These are phyloP conservation scores for Pelecanus crispus DNA, from an alignment of 2,113 vertebrate species.

Conservation along the genomic window DNA sequence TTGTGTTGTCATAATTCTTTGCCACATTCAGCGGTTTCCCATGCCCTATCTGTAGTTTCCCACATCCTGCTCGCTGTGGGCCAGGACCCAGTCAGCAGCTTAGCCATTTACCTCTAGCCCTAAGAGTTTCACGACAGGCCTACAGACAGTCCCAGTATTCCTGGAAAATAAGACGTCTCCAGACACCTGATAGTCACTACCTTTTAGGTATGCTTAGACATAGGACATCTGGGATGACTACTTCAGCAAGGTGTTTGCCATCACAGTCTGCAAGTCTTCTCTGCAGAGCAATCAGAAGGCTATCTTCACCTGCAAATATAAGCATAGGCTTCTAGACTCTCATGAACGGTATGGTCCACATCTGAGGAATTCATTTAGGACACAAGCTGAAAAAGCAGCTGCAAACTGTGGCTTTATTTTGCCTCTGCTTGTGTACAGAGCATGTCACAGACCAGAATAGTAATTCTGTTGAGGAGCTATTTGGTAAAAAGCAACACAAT, in stretches of 20 bases:
- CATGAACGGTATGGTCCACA: no score
- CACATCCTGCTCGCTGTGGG: not conserved
- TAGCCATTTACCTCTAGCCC: not conserved
- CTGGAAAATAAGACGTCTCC: not conserved
- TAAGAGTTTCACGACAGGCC: not conserved
- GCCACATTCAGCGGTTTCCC: not conserved
- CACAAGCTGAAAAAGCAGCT: not conserved
- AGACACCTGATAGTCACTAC: not conserved
- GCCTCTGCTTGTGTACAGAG: not conserved
- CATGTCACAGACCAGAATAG: not conserved
- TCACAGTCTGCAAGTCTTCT: not conserved
- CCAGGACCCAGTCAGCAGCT: not conserved
- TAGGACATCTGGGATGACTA: not conserved
- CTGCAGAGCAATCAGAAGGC: not conserved
- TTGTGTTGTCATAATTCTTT: not conserved
- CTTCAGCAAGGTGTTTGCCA: not conserved
- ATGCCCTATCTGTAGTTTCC: not conserved
- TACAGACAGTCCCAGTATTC: not conserved
- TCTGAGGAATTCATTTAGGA: not conserved
- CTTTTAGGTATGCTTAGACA: not conserved
- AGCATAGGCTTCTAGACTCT: not conserved
- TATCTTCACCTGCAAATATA: not conserved
- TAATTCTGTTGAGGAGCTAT: not conserved
- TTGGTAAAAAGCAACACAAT: not conserved
- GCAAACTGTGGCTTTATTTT: not conserved